Conservation (phyloP, 2,797 vertebrate genomes). For the Pseudochirops corinnae region DNA sequence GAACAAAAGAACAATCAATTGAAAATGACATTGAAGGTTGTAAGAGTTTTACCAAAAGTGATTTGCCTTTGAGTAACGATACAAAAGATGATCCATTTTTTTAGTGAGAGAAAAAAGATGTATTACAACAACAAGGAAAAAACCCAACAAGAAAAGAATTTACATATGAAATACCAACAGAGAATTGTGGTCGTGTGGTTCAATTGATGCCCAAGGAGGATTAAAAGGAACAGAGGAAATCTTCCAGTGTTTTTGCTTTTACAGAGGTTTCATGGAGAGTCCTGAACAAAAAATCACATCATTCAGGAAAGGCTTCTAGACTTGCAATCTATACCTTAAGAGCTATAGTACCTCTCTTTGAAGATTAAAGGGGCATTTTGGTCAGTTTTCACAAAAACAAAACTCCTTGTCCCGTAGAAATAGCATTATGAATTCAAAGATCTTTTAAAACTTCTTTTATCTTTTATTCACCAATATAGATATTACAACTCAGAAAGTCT, state of each 20-base stretch:
- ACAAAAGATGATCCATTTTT: neutral
- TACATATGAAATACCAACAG: neutral
- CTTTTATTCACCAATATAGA: neutral
- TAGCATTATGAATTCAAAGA: neutral
- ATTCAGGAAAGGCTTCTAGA: neutral
- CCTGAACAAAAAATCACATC: neutral
- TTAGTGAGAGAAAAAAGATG: neutral
- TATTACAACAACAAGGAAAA: neutral
- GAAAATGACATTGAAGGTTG: neutral
- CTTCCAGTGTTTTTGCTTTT: neutral
- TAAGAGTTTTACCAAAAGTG: neutral
- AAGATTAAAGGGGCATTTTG: neutral
- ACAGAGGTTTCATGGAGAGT: neutral
- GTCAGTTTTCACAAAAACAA: neutral
- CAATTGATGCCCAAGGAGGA: neutral
- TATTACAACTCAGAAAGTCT: neutral
- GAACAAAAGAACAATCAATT: neutral
- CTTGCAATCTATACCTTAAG: neutral
- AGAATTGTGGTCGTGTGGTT: neutral
- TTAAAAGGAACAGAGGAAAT: neutral
- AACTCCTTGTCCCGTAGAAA: neutral
- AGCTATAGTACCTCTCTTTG: neutral
- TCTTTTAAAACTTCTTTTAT: neutral
- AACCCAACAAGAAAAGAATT: neutral
- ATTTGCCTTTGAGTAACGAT: neutral